Evolutionary conservation across 2,888 invertebrate species (phyloP).

Genomic region (Drosophila mulleri): DNA sequence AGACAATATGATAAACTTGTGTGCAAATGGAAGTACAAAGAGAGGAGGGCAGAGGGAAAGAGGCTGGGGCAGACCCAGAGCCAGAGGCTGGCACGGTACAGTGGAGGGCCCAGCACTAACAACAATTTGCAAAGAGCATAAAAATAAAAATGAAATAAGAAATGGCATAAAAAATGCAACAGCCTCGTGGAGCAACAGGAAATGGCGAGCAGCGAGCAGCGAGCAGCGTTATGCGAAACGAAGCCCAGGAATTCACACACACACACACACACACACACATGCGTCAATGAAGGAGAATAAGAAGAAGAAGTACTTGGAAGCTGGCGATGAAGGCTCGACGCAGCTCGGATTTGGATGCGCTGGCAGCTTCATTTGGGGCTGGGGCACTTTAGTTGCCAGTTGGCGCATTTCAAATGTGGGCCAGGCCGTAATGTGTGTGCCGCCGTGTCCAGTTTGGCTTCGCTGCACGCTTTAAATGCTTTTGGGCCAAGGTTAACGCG

Average conservation of each 20-base stretch:
- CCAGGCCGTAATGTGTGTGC: conserved; percentile 27
- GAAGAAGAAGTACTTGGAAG: conserved; percentile 1
- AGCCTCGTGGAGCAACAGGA: conserved; percentile 68
- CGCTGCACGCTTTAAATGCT: conserved; percentile 73
- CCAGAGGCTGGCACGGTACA: conserved; percentile 1
- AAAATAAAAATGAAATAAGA: conserved; percentile 71
- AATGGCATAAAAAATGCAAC: conserved; percentile 78
- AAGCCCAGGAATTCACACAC: conserved; percentile 40
- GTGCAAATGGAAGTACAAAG: conserved; percentile 32
- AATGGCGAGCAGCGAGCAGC: conserved; percentile 22
- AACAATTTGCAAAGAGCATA: conserved; percentile 58
- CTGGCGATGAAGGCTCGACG: not conserved
- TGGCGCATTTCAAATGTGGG: conserved; percentile 71
- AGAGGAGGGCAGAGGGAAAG: not conserved
- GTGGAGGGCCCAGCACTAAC: conserved; percentile 19
- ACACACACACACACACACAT: conserved; percentile 9
- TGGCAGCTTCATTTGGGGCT: conserved; percentile 18
- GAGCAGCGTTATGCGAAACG: conserved; percentile 33
- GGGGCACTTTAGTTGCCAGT: conserved; percentile 48
- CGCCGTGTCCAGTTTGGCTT: conserved; percentile 38
- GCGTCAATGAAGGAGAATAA: not conserved
- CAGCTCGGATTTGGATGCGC: conserved; percentile 27
- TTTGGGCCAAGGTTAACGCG: conserved; percentile 72
- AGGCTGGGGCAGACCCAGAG: not conserved
- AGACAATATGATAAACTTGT: conserved; percentile 64